Evolutionary conservation across 2,113 vertebrate species (phyloP).

Genomic region (Symphodus melops): DNA sequence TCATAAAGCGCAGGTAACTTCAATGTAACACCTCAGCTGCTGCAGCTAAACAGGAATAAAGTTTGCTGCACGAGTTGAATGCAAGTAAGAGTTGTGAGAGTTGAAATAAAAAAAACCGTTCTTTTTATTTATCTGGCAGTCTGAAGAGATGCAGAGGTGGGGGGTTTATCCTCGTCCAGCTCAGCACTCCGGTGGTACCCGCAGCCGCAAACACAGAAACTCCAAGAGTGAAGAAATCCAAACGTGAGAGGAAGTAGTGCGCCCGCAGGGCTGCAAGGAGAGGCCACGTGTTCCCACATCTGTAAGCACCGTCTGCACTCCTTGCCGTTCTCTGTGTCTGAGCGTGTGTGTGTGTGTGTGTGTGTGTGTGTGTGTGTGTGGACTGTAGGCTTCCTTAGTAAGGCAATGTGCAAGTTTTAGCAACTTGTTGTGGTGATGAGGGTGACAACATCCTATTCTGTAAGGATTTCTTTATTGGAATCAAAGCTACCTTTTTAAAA

Average conservation of each 20-base stretch:
- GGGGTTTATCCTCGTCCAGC: constrained; percentile 37
- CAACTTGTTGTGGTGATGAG: neutral
- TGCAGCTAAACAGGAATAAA: constrained; percentile 13
- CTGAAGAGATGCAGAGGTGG: constrained; percentile 56
- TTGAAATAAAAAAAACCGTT: neutral
- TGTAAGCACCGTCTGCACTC: constrained; percentile 49
- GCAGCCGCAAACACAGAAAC: constrained; percentile 55
- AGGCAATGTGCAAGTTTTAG: neutral
- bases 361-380: too few relatives aligned
- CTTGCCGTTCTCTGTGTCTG: constrained; percentile 1
- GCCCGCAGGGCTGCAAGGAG: constrained; percentile 60
- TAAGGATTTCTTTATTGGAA: neutral
- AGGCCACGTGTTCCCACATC: constrained; percentile 83
- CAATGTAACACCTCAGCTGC: constrained; percentile 23
- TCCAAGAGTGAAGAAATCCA: constrained; percentile 51
- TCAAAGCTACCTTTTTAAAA: neutral
- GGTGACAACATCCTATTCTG: neutral
- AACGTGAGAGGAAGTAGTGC: constrained; percentile 71
- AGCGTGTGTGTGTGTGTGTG: neutral
- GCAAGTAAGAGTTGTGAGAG: neutral
- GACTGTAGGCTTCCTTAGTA: neutral
- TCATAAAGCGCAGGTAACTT: constrained; percentile 52
- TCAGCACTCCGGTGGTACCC: constrained; percentile 45
- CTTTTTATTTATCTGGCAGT: constrained; percentile 20
- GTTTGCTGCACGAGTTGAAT: constrained; percentile 3